Evolutionary conservation across 64 coral and sea anemone genomes (phyloP).

Genomic region (Actinia equina): DNA sequence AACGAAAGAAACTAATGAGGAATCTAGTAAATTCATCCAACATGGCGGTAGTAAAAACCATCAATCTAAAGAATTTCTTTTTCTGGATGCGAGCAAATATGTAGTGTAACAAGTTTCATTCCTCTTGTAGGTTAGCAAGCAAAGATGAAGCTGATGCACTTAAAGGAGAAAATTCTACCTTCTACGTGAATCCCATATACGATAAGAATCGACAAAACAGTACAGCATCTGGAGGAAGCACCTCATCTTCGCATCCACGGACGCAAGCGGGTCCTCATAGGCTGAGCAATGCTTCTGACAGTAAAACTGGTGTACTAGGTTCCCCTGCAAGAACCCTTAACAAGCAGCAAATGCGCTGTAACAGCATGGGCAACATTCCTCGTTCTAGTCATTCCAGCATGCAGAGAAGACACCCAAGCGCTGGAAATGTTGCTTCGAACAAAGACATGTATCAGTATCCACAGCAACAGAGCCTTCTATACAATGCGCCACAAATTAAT

Average conservation of each 20-base stretch:
- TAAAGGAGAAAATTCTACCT: constrained; percentile 26
- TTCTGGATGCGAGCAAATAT: neutral
- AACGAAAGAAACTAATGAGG: too few relatives aligned
- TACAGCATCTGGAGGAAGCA: neutral
- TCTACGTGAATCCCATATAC: constrained; percentile 51
- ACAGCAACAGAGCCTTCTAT: constrained; percentile 8
- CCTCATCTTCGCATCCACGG: neutral
- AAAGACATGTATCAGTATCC: constrained; percentile 3
- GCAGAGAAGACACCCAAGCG: constrained; percentile 47
- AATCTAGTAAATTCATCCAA: too few relatives aligned
- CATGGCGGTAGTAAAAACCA: too few relatives aligned
- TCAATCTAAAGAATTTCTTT: neutral
- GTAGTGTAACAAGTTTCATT: neutral
- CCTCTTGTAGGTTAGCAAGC: neutral
- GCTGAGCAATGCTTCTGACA: constrained; percentile 20
- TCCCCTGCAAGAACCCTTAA: neutral
- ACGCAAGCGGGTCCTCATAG: neutral
- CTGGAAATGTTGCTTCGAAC: constrained; percentile 44
- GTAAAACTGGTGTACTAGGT: neutral
- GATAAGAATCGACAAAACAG: constrained; percentile 2
- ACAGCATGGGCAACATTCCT: constrained; percentile 50
- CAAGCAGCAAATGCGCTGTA: constrained; percentile 26
- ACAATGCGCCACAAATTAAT: constrained; percentile 12
- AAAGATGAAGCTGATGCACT: constrained; percentile 4
- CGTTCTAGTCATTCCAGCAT: neutral